Percentiles rank a stretch among this genome's conserved stretches.
Evolutionary conservation across 92 coral and sea anemone genomes (phyloP).

Genomic region (Phenganax marumi): DNA sequence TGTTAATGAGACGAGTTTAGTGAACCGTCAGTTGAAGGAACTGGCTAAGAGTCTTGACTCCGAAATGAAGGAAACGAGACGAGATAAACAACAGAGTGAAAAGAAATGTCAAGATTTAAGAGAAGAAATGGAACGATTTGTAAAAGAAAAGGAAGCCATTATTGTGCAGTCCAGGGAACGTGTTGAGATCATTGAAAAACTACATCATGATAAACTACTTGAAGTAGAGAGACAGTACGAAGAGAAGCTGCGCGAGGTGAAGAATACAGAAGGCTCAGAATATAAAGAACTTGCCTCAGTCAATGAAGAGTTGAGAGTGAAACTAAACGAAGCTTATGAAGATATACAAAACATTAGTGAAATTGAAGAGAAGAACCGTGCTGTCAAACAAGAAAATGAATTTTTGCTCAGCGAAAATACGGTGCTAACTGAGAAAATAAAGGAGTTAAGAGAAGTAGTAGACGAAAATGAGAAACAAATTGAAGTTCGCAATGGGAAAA

Average conservation of each 20-base stretch:
- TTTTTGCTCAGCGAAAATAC: constrained; percentile 38
- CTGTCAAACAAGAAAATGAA: constrained; percentile 54
- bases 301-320: constrained; percentile 50
- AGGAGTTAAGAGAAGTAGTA: constrained; percentile 8
- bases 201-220: constrained; percentile 28
- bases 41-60: constrained; percentile 35
- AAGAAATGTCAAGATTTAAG: constrained; percentile 72
- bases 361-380: constrained; percentile 13
- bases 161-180: constrained; percentile 48
- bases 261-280: constrained; percentile 5
- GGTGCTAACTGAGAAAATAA: constrained; percentile 40
- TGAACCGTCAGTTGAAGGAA: constrained; percentile 35
- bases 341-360: constrained; percentile 2
- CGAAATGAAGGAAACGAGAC: constrained; percentile 32
- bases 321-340: constrained; percentile 40
- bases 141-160: constrained; percentile 48
- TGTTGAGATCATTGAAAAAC: constrained; percentile 25
- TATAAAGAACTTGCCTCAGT: constrained; percentile 57
- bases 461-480: constrained; percentile 26
- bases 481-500: constrained; percentile 43
- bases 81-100: constrained; percentile 74
- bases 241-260: neutral
- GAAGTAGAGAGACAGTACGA: neutral
- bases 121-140: constrained; percentile 64
- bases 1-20: constrained; percentile 23